These are phyloP conservation scores for Liopterus haemorrhoidalis DNA, from an alignment of 2,888 invertebrate genomes.

Conservation along the genomic window DNA sequence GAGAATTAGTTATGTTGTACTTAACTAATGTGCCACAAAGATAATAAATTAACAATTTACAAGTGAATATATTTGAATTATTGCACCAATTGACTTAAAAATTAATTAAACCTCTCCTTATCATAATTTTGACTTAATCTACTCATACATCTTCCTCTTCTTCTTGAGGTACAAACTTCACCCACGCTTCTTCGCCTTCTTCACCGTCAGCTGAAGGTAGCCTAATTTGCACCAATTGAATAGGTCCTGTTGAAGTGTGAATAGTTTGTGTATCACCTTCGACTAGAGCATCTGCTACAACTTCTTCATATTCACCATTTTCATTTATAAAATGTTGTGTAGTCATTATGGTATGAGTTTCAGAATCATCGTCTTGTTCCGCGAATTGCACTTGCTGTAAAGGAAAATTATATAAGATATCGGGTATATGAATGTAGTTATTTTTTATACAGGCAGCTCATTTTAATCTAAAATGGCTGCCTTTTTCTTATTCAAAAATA, in stretches of 20 bases:
- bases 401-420: constrained; percentile 10
- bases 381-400: constrained; percentile 42
- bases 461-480: too few species aligned
- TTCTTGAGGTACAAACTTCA: constrained; percentile 43
- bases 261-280: constrained; percentile 44
- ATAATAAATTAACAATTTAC: too few species aligned
- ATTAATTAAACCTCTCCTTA: too few species aligned
- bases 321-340: constrained; percentile 21
- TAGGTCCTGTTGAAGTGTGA: constrained; percentile 43
- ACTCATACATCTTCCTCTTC: not conserved
- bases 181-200: constrained; percentile 46
- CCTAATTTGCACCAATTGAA: constrained; percentile 44
- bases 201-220: constrained; percentile 44
- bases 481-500: too few species aligned
- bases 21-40: too few species aligned
- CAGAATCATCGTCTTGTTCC: constrained; percentile 35
- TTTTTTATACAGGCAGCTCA: too few species aligned
- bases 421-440: not conserved
- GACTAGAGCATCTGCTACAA: constrained; percentile 35
- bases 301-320: constrained; percentile 28
- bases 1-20: too few species aligned
- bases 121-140: too few species aligned
- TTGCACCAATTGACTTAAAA: too few species aligned
- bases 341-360: constrained; percentile 35
- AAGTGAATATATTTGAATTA: too few species aligned